Evolutionary conservation across 2,797 vertebrate genomes (phyloP).

Genomic region (Coregonus ussuriensis): DNA sequence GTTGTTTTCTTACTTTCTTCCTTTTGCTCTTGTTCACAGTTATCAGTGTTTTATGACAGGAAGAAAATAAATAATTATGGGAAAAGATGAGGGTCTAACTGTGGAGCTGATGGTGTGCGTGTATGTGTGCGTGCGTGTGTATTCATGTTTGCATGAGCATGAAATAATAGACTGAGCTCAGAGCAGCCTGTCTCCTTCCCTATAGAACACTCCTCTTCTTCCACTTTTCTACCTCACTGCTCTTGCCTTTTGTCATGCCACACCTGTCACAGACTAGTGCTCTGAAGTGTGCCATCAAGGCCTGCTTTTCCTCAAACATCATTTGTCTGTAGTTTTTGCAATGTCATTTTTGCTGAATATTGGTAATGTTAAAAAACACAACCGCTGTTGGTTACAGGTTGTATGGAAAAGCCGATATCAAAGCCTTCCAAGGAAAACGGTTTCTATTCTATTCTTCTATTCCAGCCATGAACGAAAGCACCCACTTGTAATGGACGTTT

Average conservation of each 20-base stretch:
- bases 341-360: constrained; percentile 27
- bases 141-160: constrained; percentile 17
- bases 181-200: constrained; percentile 55
- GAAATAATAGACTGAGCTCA: constrained; percentile 51
- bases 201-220: constrained; percentile 32
- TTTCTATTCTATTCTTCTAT: constrained; percentile 12
- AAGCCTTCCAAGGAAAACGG: constrained; percentile 25
- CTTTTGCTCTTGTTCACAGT: constrained; percentile 74
- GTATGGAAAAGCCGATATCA: constrained; percentile 11
- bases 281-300: constrained; percentile 55
- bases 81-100: constrained; percentile 69
- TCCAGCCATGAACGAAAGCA: constrained; percentile 27
- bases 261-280: constrained; percentile 51
- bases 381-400: constrained; percentile 19
- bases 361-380: constrained; percentile 21
- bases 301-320: constrained; percentile 26
- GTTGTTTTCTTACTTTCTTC: constrained; percentile 76
- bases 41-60: constrained; percentile 75
- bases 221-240: constrained; percentile 22
- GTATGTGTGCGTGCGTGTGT: constrained; percentile 42
- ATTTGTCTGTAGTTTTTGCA: constrained; percentile 24
- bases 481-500: constrained; percentile 13
- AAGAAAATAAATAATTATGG: constrained; percentile 61
- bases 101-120: constrained; percentile 53
- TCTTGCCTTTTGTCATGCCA: constrained; percentile 50